Evolutionary conservation across 1,140 invertebrate genomes (phyloP).

Genomic region (Eupristina koningsbergeri): DNA sequence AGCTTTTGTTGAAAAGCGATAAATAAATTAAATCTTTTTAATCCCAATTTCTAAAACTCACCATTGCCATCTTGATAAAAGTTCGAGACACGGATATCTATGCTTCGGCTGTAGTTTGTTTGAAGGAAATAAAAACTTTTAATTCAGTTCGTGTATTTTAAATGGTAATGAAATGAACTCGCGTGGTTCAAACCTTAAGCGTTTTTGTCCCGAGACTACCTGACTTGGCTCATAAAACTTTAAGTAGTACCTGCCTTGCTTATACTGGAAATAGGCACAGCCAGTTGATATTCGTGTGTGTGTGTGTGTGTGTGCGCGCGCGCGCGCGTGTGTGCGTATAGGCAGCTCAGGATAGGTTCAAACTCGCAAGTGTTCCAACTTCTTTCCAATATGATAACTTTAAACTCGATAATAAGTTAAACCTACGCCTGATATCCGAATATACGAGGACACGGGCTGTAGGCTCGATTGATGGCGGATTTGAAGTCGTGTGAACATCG

Average conservation of each 20-base stretch:
- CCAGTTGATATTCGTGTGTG: background rate
- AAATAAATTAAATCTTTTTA: background rate
- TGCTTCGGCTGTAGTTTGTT: background rate
- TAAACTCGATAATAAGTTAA: background rate
- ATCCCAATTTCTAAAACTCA: background rate
- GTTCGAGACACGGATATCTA: background rate
- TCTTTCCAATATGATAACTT: background rate
- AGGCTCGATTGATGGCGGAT: background rate
- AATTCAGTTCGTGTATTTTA: background rate
- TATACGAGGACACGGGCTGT: background rate
- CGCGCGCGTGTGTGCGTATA: no score
- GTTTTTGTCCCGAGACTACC: background rate
- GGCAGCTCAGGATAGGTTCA: no score
- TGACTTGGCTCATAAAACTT: background rate
- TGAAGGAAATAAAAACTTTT: conserved; percentile 15
- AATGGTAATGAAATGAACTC: conserved; percentile 18
- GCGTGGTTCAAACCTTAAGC: background rate
- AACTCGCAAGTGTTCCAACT: background rate
- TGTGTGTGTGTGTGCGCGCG: no score
- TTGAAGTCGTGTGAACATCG: background rate
- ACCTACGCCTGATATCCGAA: background rate
- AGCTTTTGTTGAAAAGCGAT: no score
- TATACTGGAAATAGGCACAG: background rate
- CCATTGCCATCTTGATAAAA: background rate
- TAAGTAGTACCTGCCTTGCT: background rate